A percentile compares a stretch with the other conserved stretches of the same genome.
Conservation (phyloP, 2,888 invertebrate genomes). For the Ceraclea dissimilis region DNA sequence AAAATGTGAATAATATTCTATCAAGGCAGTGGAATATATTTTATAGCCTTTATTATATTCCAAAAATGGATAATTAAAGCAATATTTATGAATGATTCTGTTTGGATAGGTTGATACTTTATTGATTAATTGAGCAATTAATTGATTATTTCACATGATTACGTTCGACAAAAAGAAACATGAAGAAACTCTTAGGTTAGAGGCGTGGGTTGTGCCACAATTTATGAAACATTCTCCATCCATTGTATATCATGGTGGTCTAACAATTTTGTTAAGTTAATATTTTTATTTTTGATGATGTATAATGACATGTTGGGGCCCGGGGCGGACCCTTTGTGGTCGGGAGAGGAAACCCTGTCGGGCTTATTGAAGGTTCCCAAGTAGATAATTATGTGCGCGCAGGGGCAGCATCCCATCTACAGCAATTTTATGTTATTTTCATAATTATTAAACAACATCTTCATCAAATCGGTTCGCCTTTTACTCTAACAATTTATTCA, state of each 20-base stretch:
- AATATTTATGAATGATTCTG: too few relatives aligned
- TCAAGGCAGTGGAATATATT: neutral
- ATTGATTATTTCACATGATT: too few relatives aligned
- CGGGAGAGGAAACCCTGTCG: neutral
- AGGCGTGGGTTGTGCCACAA: too few relatives aligned
- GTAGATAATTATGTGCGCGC: neutral
- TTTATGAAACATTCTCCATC: neutral
- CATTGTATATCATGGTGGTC: neutral
- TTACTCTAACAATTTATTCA: neutral
- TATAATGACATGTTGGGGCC: constrained; percentile 16
- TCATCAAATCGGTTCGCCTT: neutral
- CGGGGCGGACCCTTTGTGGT: constrained; percentile 9
- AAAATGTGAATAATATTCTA: too few relatives aligned
- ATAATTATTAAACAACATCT: neutral
- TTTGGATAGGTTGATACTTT: too few relatives aligned
- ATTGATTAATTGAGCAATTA: too few relatives aligned
- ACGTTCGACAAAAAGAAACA: too few relatives aligned
- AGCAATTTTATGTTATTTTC: neutral
- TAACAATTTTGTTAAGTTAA: constrained; percentile 1
- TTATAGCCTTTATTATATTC: neutral
- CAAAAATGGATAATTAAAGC: too few relatives aligned
- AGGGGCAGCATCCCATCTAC: neutral
- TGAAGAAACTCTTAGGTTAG: too few relatives aligned
- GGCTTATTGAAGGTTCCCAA: neutral
- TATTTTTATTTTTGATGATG: constrained; percentile 14